These are phyloP conservation scores for Pipistrellus nathusii DNA, from an alignment of 2,797 vertebrate species.

Conservation along the genomic window DNA sequence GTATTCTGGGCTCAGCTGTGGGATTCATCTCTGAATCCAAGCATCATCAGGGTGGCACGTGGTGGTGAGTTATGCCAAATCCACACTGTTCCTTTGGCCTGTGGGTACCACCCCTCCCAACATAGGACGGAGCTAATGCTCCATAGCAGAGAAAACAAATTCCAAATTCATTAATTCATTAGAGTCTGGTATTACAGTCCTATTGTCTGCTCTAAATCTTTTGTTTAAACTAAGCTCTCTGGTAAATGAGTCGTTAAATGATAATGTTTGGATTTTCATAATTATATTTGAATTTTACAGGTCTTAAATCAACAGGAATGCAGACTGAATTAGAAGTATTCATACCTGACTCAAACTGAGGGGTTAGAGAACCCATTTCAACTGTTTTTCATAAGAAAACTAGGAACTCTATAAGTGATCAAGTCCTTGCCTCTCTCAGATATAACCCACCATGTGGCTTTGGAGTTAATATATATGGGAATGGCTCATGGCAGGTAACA, in stretches of 20 bases:
- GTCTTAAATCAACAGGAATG: slow-evolving; percentile 36
- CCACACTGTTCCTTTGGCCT: not conserved
- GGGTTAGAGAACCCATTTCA: slow-evolving; percentile 9
- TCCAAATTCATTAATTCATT: slow-evolving; percentile 17
- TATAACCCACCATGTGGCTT: slow-evolving; percentile 19
- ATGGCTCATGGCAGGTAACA: not conserved
- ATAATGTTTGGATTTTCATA: slow-evolving; percentile 55
- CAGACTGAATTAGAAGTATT: slow-evolving; percentile 40
- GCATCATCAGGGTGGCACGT: no score
- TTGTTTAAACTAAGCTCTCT: slow-evolving; percentile 58
- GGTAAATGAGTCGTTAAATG: slow-evolving; percentile 48
- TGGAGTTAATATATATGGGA: not conserved
- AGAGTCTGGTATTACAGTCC: slow-evolving; percentile 7
- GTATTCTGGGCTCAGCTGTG: not conserved
- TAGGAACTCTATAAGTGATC: not conserved
- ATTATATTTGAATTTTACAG: slow-evolving; percentile 58
- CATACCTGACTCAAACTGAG: slow-evolving; percentile 21
- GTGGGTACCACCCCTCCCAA: not conserved
- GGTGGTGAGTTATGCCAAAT: not conserved
- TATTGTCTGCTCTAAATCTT: slow-evolving; percentile 60
- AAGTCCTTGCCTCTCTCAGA: slow-evolving; percentile 26
- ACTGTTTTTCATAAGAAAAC: slow-evolving; percentile 46
- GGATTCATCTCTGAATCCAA: slow-evolving; percentile 11
- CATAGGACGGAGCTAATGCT: not conserved
- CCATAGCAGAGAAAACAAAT: slow-evolving; percentile 9